These are phyloP conservation scores for Cryptus armator DNA, from an alignment of 2,888 invertebrate species.

Conservation along the genomic window DNA sequence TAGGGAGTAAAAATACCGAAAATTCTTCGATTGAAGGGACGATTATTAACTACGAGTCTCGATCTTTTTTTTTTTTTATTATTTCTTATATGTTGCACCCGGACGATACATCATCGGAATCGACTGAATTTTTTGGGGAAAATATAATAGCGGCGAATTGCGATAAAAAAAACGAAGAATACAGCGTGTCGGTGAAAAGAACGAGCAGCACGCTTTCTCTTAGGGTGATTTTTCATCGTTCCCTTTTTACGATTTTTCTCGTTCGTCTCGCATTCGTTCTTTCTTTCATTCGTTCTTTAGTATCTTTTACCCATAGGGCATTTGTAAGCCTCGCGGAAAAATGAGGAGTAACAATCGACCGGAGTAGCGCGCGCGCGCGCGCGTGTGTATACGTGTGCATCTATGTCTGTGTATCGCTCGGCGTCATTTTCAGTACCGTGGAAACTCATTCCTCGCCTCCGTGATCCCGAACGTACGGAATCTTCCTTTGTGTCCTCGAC, in stretches of 20 bases:
- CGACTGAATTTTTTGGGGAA: slow-evolving; percentile 33
- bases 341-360: slow-evolving; percentile 28
- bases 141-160: slow-evolving; percentile 37
- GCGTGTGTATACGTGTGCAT: slow-evolving; percentile 36
- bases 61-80: not conserved
- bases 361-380: slow-evolving; percentile 14
- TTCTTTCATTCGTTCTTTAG: slow-evolving; percentile 27
- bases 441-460: slow-evolving; percentile 65
- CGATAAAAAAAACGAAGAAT: slow-evolving; percentile 10
- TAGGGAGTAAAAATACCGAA: slow-evolving; percentile 3
- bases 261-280: slow-evolving; percentile 22
- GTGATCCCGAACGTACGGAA: slow-evolving; percentile 55
- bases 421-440: slow-evolving; percentile 61
- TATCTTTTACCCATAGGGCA: slow-evolving; percentile 6
- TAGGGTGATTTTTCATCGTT: slow-evolving; percentile 49
- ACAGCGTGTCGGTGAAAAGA: not conserved
- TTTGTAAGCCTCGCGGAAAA: slow-evolving; percentile 39
- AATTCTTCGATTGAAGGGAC: not conserved
- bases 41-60: not conserved
- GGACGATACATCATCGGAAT: slow-evolving; percentile 37
- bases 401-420: slow-evolving; percentile 31
- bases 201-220: slow-evolving; percentile 30
- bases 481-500: slow-evolving; percentile 56
- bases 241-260: slow-evolving; percentile 24
- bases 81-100: not conserved